Evolutionary conservation across 2,113 vertebrate genomes (phyloP), one percentile per base, ranked within the genome.

Genomic region (Embiotoca jacksoni): DNA sequence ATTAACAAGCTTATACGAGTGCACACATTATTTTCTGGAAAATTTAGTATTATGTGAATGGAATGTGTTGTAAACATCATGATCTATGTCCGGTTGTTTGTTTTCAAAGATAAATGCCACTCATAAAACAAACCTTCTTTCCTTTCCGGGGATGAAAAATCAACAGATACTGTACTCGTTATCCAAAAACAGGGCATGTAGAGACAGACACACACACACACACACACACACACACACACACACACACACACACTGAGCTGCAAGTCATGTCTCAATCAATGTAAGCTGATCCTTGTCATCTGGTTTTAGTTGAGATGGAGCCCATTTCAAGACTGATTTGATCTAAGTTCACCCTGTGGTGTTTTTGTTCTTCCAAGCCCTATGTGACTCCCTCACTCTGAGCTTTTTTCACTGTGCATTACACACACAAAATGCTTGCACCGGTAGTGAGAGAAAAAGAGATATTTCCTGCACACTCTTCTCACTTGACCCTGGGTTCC

Each of bases 231-330:
- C 71, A 56, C 32, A 39, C 41, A 23, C n/a, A 46, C 6, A 67
- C 44, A 66, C 44, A 73, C 9, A 60, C 81, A 72, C 70, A 68
- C 35, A 53, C 56, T 37, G 44, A 68, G 47, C 64, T 80, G 23
- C 44, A 76, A 86, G 63, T 71, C 50, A 78, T 60, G 81, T 88
- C 71, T 84, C 78, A 64, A 80, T 86, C 81, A 69, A 3, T 61
- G 92, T 83, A 92, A 92, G 55, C 37, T 56, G 82, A 92, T 87
- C 80, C 72, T 9, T 30, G 47, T 86, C 92, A 92, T 93, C 90
- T 92, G 92, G 86, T 81, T 92, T 44, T 84, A 81, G 47, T 92
- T 92, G 88, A 81, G 75, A 81, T 61, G 37, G 75, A 80, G 59
- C 31, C 58, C 74, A 75, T 81, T 89, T 89, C n/a, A 65, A 73